Conservation (phyloP, 2,888 invertebrate species). For the Megalurothrips usitatus region DNA sequence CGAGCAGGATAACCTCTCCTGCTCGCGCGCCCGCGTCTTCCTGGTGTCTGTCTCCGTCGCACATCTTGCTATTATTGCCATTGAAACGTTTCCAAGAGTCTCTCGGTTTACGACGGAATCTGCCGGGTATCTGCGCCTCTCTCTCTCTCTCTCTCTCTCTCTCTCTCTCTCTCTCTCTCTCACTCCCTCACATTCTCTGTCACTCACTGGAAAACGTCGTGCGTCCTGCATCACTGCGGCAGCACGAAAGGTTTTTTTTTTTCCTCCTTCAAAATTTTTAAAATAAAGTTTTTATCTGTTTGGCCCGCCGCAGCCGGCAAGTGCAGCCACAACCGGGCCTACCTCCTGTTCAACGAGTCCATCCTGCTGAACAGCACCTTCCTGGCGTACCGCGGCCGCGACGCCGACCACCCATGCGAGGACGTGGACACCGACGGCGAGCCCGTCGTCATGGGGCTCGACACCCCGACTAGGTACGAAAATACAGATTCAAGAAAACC, state of each 20-base stretch:
- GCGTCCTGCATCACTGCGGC: too few species aligned
- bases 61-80: background rate
- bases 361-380: background rate
- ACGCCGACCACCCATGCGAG: background rate
- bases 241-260: too few species aligned
- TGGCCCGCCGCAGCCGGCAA: background rate
- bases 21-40: slow-evolving; percentile 31
- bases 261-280: too few species aligned
- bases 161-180: background rate
- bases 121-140: slow-evolving; percentile 3
- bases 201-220: too few species aligned
- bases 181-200: too few species aligned
- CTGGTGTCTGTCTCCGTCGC: background rate
- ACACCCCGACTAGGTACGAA: background rate
- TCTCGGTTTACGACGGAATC: slow-evolving; percentile 1
- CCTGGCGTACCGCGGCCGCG: background rate
- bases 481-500: background rate
- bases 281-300: background rate
- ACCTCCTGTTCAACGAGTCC: background rate
- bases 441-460: background rate
- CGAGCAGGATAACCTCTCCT: slow-evolving; percentile 28
- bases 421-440: background rate
- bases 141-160: slow-evolving; percentile 26
- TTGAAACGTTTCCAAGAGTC: slow-evolving; percentile 20
- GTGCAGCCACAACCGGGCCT: slow-evolving; percentile 18